phyloP scores from a whole-genome alignment of 2,888 invertebrate genomes.

The Mythimna impura region DNA sequence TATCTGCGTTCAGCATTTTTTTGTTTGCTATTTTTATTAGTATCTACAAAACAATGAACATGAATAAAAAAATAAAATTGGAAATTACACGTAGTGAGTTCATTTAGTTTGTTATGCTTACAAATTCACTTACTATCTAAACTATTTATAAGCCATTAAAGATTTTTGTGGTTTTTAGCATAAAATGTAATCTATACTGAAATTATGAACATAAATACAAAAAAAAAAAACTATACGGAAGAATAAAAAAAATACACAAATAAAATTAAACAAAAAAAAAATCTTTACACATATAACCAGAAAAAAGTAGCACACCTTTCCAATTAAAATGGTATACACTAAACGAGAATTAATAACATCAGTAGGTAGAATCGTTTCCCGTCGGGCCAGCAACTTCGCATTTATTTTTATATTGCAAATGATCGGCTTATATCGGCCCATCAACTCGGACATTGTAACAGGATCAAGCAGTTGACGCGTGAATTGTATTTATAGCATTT shows the following conservation, averaged over 20 bases:
- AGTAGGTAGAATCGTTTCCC: slow-evolving; percentile 47
- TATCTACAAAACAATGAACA: no score
- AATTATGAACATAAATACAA: not conserved
- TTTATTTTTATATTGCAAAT: slow-evolving; percentile 82
- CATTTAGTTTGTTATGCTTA: no score
- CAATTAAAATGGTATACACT: slow-evolving; percentile 48
- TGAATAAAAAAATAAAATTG: no score
- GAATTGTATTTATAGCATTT: slow-evolving; percentile 83
- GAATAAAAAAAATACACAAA: not conserved
- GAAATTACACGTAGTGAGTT: no score
- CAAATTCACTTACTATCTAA: no score
- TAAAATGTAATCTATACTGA: no score
- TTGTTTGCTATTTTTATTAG: not conserved
- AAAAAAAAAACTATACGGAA: not conserved
- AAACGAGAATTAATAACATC: slow-evolving; percentile 59
- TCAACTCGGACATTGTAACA: slow-evolving; percentile 84
- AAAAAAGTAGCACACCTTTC: slow-evolving; percentile 24
- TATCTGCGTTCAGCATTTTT: not conserved
- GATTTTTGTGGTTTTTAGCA: no score
- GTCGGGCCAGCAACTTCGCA: slow-evolving; percentile 57
- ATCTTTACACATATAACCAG: slow-evolving; percentile 14
- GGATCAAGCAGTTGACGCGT: slow-evolving; percentile 85
- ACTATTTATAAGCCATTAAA: no score
- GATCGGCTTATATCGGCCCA: slow-evolving; percentile 87
- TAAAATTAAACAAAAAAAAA: not conserved